Conservation (phyloP, 2,888 invertebrate species). For the Sphaerophoria rueppellii region DNA sequence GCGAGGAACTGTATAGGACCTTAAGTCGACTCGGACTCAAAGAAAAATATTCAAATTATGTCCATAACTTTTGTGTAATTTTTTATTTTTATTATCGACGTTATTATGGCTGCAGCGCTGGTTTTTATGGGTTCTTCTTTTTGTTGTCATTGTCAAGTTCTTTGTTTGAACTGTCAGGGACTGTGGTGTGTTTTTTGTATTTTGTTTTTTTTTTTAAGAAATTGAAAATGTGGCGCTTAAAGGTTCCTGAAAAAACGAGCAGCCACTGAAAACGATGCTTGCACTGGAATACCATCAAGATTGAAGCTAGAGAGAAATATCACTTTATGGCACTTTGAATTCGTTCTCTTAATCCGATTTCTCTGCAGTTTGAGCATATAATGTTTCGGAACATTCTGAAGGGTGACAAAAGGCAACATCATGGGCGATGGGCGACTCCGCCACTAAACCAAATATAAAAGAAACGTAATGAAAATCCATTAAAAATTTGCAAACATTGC, state of each 20-base stretch:
- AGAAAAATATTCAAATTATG: slow-evolving; percentile 70
- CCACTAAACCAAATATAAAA: slow-evolving; percentile 32
- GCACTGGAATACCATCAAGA: neutral
- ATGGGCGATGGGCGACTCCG: slow-evolving; percentile 25
- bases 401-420: slow-evolving; percentile 9
- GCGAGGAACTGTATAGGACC: neutral
- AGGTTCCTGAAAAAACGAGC: slow-evolving; percentile 27
- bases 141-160: slow-evolving; percentile 73
- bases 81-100: slow-evolving; percentile 68
- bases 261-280: slow-evolving; percentile 18
- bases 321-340: slow-evolving; percentile 57
- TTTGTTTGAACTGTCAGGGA: slow-evolving; percentile 75
- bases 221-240: slow-evolving; percentile 60
- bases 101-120: slow-evolving; percentile 55
- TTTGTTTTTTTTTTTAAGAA: too few species aligned
- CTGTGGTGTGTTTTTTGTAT: slow-evolving; percentile 23
- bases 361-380: slow-evolving; percentile 69
- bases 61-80: slow-evolving; percentile 72
- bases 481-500: slow-evolving; percentile 72
- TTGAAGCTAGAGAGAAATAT: slow-evolving; percentile 60
- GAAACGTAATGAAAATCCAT: slow-evolving; percentile 69
- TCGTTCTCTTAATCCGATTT: slow-evolving; percentile 69
- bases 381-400: slow-evolving; percentile 56
- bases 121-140: slow-evolving; percentile 58
- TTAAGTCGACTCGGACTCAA: slow-evolving; percentile 6